A percentile compares a stretch with the other conserved stretches of the same genome.
These are phyloP conservation scores for Coranthus polyacanthus DNA, from an alignment of 2,797 vertebrate genomes.

Conservation along the genomic window DNA sequence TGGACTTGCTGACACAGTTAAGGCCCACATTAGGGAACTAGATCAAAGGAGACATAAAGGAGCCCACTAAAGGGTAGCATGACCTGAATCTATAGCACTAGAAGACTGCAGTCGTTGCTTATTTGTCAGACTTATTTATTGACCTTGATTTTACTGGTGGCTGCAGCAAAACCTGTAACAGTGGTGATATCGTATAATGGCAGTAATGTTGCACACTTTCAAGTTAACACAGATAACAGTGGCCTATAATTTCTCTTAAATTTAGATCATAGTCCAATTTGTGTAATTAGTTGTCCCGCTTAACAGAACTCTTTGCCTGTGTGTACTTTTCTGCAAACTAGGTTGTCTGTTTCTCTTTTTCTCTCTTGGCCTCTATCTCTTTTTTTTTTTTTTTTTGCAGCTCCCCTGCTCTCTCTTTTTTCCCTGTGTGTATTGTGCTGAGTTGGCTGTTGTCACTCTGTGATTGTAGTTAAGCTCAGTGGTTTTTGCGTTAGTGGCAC, in stretches of 20 bases:
- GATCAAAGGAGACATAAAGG: conserved; percentile 68
- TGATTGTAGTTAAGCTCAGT: conserved; percentile 63
- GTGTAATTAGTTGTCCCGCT: conserved; percentile 24
- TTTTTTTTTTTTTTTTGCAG: conserved; percentile 26
- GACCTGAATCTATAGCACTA: conserved; percentile 64
- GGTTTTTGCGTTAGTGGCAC: conserved; percentile 52
- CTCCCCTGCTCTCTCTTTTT: conserved; percentile 37
- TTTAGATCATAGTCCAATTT: conserved; percentile 45
- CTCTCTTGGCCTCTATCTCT: conserved; percentile 14
- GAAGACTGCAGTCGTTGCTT: conserved; percentile 10
- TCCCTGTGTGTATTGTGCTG: conserved; percentile 68
- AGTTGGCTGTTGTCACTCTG: conserved; percentile 66
- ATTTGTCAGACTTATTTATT: conserved; percentile 26
- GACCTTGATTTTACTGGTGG: conserved; percentile 19
- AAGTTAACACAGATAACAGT: neutral
- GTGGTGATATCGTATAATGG: neutral
- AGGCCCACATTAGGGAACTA: conserved; percentile 58
- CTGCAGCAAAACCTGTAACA: neutral
- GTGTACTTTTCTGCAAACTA: conserved; percentile 36
- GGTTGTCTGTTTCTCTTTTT: conserved; percentile 30
- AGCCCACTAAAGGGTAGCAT: conserved; percentile 48
- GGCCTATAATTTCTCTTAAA: conserved; percentile 31
- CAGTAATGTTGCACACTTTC: neutral
- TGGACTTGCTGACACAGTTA: conserved; percentile 71
- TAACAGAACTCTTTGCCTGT: conserved; percentile 28